Conservation (phyloP, 2,113 vertebrate genomes). For the Elgaria multicarinata region DNA sequence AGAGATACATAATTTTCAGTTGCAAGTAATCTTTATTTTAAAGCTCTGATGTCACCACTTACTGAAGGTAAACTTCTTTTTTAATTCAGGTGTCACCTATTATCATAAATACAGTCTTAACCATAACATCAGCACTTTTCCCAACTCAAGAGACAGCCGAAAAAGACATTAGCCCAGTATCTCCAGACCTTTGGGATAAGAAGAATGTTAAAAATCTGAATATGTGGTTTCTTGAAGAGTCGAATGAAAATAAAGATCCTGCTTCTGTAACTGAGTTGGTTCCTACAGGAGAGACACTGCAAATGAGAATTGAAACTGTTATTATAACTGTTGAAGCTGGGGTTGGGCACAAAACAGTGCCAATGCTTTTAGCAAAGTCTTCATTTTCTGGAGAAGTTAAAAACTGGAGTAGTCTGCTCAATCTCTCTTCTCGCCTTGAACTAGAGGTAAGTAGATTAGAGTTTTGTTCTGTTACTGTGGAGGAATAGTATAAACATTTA, state of each 20-base stretch:
- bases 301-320: conserved; percentile 87
- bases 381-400: conserved; percentile 88
- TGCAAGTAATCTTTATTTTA: background rate
- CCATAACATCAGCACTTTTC: conserved; percentile 91
- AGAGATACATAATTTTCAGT: background rate
- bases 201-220: conserved; percentile 87
- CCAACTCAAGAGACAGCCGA: conserved; percentile 83
- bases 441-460: conserved; percentile 83
- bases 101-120: conserved; percentile 97
- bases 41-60: conserved; percentile 88
- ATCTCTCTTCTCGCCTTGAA: conserved; percentile 86
- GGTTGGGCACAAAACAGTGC: conserved; percentile 92
- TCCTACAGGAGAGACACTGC: conserved; percentile 86
- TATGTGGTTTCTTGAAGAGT: conserved; percentile 96
- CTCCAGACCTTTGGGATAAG: conserved; percentile 88
- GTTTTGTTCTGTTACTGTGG: background rate
- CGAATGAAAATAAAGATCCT: conserved; percentile 74
- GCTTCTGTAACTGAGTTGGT: conserved; percentile 76
- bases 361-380: conserved; percentile 97
- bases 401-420: conserved; percentile 94
- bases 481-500: background rate
- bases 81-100: conserved; percentile 91
- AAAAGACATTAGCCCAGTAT: conserved; percentile 81
- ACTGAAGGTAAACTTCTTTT: background rate
- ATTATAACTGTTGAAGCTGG: conserved; percentile 95